These are phyloP conservation scores for Mythimna ferrago DNA, from an alignment of 2,888 invertebrate species.

Conservation along the genomic window DNA sequence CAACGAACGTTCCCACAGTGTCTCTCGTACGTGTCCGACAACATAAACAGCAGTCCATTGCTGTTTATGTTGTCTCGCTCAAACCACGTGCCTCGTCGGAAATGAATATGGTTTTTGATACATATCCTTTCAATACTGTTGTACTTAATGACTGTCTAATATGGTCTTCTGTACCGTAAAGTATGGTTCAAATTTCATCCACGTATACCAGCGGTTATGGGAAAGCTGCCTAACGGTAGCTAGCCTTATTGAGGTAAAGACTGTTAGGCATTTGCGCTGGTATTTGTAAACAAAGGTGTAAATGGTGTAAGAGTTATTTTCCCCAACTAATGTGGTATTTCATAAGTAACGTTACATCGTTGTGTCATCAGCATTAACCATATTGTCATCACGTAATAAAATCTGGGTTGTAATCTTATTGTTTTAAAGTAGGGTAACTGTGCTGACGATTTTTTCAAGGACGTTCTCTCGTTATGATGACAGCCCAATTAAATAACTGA, in stretches of 20 bases:
- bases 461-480: slow-evolving; percentile 41
- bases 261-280: slow-evolving; percentile 58
- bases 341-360: slow-evolving; percentile 66
- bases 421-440: slow-evolving; percentile 61
- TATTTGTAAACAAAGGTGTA: slow-evolving; percentile 82
- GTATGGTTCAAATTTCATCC: slow-evolving; percentile 79
- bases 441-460: slow-evolving; percentile 52
- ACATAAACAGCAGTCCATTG: slow-evolving; percentile 62
- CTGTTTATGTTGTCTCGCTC: slow-evolving; percentile 59
- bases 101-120: slow-evolving; percentile 81
- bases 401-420: slow-evolving; percentile 63
- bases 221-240: slow-evolving; percentile 82
- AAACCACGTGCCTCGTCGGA: slow-evolving; percentile 67
- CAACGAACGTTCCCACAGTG: slow-evolving; percentile 70
- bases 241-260: slow-evolving; percentile 66
- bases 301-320: slow-evolving; percentile 57
- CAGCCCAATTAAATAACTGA: slow-evolving; percentile 52
- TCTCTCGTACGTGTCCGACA: slow-evolving; percentile 46
- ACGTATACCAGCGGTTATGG: slow-evolving; percentile 78
- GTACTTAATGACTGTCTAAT: slow-evolving; percentile 79
- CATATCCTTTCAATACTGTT: slow-evolving; percentile 83
- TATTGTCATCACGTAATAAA: slow-evolving; percentile 62
- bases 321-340: slow-evolving; percentile 49
- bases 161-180: slow-evolving; percentile 71
- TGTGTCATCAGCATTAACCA: slow-evolving; percentile 64